Base-by-base conservation (phyloP, 2,113 vertebrate genomes). In the Campylomormyrus tamandua region DNA sequence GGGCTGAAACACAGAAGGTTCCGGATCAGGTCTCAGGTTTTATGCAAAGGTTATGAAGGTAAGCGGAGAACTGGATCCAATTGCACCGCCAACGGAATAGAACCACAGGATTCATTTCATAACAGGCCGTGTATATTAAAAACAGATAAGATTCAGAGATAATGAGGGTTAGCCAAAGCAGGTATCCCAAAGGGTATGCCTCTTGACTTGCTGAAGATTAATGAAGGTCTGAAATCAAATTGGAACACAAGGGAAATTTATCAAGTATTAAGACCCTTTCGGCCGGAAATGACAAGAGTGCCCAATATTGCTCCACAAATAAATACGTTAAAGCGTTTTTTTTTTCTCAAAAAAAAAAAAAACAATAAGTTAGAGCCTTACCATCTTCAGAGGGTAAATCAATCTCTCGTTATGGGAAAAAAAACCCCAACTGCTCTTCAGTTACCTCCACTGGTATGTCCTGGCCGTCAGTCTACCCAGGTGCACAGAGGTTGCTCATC, bases 61-160 rank as follows among this genome's bases (percentile, higher is more conserved):
- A 42, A 31, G 19, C 45, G 4, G 56, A 70, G 46, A 56, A 31
- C 46, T 50, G 48, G 85, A 88, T 24, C 15, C 31, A 62, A 90
- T 17, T 35, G 10, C 48, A 74, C 62, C 77, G 31, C 62, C 89
- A 24, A 5, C 50, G 35, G 85, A 70, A 49, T 48, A 58, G 42
- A 77, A 48, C 85, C 86, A 80, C 84, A 83, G 87, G 90, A 62
- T 42, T 39, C 86, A 58, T 83, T 90, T 88, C 90, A 88, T n/a
- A 83, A 35, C 90, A 62, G 86, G 11, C 86, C 17, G 21, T 45
- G 49, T 89, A 80, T 62, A 58, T 88, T 80, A 42, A 87, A 52
- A 90, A 88, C 86, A 90, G 48, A 83, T 62, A 87, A 90, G n/a
- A 88, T 88, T 83, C 24, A n/a, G n/a, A 45, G 87, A 88, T 88